phyloP scores from a whole-genome alignment of 2,113 vertebrate species.

The Lynx canadensis region DNA sequence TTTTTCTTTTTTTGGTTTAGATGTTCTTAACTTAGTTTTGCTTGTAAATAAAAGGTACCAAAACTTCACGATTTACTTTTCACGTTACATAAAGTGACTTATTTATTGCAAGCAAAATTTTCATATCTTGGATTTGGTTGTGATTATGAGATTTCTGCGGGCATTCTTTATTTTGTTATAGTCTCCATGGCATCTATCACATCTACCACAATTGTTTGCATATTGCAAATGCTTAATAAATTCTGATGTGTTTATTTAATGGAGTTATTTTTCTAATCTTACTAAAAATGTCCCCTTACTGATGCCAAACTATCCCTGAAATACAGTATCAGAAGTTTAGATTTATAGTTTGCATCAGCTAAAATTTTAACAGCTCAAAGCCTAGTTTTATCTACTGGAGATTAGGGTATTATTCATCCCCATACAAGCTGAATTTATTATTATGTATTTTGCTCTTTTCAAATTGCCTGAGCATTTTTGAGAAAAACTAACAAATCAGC shows the following conservation, averaged over 20 bases:
- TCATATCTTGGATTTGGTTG: neutral
- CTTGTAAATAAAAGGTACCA: neutral
- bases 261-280: neutral
- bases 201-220: neutral
- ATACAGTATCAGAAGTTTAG: neutral
- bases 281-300: neutral
- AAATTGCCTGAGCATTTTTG: conserved; percentile 14
- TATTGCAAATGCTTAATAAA: neutral
- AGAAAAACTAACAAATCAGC: conserved; percentile 3
- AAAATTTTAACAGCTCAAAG: neutral
- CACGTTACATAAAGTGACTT: neutral
- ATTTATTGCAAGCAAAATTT: neutral
- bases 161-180: neutral
- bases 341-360: neutral
- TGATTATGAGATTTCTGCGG: neutral
- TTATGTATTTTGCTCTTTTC: conserved; percentile 11
- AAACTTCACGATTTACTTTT: neutral
- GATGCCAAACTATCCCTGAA: neutral
- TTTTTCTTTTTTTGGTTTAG: neutral
- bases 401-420: neutral
- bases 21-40: neutral
- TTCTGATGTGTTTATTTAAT: neutral
- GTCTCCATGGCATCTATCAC: neutral
- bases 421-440: conserved; percentile 3
- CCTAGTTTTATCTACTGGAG: neutral